Conservation (phyloP, 2,113 vertebrate genomes). For the Cyphomyrus plagiostoma region DNA sequence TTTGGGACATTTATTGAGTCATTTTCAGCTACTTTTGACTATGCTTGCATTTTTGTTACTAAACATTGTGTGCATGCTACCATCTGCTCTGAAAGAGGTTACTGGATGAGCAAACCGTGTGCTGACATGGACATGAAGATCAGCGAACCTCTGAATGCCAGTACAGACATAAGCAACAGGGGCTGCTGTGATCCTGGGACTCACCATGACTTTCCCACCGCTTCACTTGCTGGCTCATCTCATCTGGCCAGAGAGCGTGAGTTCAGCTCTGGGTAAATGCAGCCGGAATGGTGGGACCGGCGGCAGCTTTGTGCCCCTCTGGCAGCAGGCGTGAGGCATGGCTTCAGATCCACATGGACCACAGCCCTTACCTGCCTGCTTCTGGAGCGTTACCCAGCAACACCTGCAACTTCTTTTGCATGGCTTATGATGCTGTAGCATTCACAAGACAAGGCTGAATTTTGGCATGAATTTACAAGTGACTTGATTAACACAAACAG, state of each 20-base stretch:
- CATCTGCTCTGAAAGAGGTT: not conserved
- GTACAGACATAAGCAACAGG: not conserved
- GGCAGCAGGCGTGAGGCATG: not conserved
- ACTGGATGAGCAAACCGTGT: not conserved
- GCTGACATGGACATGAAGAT: not conserved
- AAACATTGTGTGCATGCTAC: not conserved
- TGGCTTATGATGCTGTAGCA: not conserved
- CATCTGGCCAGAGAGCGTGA: not conserved
- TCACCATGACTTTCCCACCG: not conserved
- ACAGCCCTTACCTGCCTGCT: constrained; percentile 17
- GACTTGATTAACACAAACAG: not conserved
- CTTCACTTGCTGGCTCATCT: not conserved
- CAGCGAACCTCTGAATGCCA: not conserved
- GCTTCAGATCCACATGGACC: not conserved
- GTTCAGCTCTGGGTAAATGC: not conserved
- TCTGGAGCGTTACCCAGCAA: not conserved
- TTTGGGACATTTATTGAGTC: not conserved
- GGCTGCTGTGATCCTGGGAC: not conserved
- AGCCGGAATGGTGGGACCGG: not conserved
- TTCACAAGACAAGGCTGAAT: not conserved
- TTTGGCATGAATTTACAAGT: not conserved
- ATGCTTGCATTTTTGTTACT: not conserved
- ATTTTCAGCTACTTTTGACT: not conserved
- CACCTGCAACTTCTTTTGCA: constrained; percentile 6
- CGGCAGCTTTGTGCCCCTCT: not conserved